phyloP scores from a whole-genome alignment of 2,113 vertebrate species.

The Gymnocephalus cernua region DNA sequence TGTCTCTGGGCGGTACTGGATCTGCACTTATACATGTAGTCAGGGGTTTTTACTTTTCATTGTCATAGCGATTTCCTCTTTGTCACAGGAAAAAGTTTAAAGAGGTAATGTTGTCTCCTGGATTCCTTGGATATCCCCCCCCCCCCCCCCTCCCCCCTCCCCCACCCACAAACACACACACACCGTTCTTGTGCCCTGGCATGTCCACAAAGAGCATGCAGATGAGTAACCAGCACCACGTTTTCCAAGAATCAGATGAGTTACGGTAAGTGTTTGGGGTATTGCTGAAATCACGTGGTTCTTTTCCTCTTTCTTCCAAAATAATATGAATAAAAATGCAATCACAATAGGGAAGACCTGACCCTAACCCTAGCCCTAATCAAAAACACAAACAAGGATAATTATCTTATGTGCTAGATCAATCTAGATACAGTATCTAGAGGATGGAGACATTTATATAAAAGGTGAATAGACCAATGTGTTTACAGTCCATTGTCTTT shows the following conservation, averaged over 20 bases:
- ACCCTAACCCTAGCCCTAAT: no score
- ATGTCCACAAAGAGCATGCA: not conserved
- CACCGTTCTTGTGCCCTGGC: not conserved
- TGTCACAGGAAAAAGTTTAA: not conserved
- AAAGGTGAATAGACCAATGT: not conserved
- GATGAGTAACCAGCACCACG: not conserved
- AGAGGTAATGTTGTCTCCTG: accelerated
- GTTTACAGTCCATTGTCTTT: not conserved
- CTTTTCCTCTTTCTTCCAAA: no score
- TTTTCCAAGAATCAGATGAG: not conserved
- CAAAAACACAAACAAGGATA: not conserved
- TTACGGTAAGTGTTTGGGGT: no score
- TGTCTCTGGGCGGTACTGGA: not conserved
- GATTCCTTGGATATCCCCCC: no score
- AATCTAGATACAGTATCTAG: not conserved
- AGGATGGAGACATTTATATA: not conserved
- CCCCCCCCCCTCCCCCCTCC: no score
- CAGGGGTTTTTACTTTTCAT: not conserved
- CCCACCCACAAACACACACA: not conserved
- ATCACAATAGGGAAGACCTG: no score
- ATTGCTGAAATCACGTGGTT: no score
- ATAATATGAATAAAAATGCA: no score
- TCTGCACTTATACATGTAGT: not conserved
- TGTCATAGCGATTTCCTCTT: constrained; percentile 3
- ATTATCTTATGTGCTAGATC: no score